These are phyloP conservation scores for Orthonyx spaldingii DNA, from an alignment of 2,113 vertebrate genomes.

Conservation along the genomic window DNA sequence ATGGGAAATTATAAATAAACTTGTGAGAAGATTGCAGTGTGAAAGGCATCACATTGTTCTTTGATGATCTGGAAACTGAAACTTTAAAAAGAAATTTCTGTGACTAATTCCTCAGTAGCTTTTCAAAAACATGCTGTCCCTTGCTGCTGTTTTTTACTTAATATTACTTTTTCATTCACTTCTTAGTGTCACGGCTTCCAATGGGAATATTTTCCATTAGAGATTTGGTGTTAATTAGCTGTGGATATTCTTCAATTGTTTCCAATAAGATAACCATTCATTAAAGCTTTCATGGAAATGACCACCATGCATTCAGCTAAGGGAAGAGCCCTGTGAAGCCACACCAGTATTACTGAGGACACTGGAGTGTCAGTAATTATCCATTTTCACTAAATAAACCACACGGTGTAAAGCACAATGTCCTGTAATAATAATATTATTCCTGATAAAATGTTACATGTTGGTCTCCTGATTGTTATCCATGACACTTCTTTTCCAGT, in stretches of 20 bases:
- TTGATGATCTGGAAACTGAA: background rate
- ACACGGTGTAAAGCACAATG: background rate
- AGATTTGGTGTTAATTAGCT: background rate
- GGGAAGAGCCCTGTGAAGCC: background rate
- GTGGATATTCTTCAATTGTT: background rate
- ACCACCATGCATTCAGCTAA: background rate
- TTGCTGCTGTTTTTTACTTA: background rate
- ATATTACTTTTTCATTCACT: background rate
- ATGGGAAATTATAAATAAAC: background rate
- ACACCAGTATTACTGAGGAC: background rate
- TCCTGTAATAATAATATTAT: background rate
- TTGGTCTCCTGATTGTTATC: fast-evolving
- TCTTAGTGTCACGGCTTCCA: background rate
- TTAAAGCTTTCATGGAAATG: background rate
- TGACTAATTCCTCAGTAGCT: background rate
- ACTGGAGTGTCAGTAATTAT: background rate
- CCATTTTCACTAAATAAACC: background rate
- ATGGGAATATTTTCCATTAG: background rate
- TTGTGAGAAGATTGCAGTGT: background rate
- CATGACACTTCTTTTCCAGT: background rate
- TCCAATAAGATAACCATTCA: background rate
- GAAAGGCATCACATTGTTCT: background rate
- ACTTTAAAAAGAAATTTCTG: background rate
- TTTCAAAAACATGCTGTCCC: background rate
- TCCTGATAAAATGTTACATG: background rate